Conservation (phyloP, 2,797 vertebrate species). For the Manis pentadactyla region DNA sequence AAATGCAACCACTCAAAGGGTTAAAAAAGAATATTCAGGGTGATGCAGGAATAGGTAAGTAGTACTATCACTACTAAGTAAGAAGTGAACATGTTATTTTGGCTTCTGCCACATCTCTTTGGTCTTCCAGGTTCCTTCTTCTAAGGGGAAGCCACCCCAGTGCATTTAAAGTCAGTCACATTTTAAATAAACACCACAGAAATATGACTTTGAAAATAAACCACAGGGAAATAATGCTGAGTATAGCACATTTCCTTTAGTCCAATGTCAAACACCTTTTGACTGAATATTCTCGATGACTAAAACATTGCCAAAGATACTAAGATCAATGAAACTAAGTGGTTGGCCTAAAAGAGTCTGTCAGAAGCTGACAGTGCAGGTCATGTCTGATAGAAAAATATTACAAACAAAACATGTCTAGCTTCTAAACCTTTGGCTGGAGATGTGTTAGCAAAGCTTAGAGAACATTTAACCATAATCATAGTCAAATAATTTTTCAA, state of each 20-base stretch:
- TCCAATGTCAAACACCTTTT: background rate
- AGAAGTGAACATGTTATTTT: rapidly evolving
- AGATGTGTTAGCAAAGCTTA: background rate
- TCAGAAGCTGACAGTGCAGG: background rate
- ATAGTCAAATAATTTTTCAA: background rate
- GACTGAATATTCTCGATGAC: background rate
- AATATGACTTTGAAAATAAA: slow-evolving; percentile 28
- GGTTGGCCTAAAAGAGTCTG: background rate
- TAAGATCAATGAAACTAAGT: background rate
- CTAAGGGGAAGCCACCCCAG: background rate
- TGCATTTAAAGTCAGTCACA: background rate
- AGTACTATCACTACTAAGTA: background rate
- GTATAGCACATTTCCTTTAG: background rate
- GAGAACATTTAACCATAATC: background rate
- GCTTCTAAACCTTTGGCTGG: background rate
- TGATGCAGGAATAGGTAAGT: background rate
- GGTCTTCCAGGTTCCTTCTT: background rate
- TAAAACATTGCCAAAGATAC: background rate
- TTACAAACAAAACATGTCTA: background rate
- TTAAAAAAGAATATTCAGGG: background rate
- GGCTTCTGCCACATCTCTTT: background rate
- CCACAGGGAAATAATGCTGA: background rate
- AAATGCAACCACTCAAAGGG: background rate
- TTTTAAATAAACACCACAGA: background rate
- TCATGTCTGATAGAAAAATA: background rate